Conservation (phyloP, 30 jellyfish, hydroid and myxozoan species). For the Clytia hemisphaerica region DNA sequence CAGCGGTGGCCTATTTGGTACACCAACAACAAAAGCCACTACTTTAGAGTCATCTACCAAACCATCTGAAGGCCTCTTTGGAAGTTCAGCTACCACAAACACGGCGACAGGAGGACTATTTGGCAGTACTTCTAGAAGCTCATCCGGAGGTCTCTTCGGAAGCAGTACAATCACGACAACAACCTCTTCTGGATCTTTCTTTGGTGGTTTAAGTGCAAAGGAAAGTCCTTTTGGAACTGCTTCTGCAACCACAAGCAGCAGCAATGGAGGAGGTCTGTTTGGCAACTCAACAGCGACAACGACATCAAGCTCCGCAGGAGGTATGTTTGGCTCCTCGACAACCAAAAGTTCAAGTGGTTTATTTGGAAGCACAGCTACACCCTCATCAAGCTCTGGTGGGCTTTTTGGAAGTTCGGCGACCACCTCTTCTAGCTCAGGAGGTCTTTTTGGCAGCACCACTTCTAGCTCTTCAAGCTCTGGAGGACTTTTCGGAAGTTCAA, state of each 20-base stretch:
- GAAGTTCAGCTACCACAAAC: conserved; percentile 16
- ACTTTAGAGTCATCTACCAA: not conserved
- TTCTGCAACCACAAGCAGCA: conserved; percentile 11
- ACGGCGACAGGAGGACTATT: conserved; percentile 24
- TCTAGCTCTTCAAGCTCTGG: conserved; percentile 32
- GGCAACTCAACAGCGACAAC: conserved; percentile 19
- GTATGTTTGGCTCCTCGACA: conserved; percentile 29
- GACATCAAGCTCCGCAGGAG: conserved; percentile 18
- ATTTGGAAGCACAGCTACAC: conserved; percentile 43
- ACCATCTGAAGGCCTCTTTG: conserved; percentile 5
- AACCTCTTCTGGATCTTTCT: conserved; percentile 29
- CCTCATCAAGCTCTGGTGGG: conserved; percentile 22
- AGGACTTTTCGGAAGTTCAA: conserved; percentile 4
- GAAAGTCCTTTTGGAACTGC: conserved; percentile 31
- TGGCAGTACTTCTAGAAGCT: conserved; percentile 18
- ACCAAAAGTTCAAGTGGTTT: conserved; percentile 39
- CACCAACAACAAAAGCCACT: conserved; percentile 15
- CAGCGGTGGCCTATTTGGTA: conserved; percentile 29
- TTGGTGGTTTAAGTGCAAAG: not conserved
- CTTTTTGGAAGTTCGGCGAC: conserved; percentile 41
- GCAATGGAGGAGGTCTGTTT: conserved; percentile 17
- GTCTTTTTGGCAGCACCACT: conserved; percentile 32
- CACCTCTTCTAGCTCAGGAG: conserved; percentile 16
- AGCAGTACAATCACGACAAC: conserved; percentile 28
- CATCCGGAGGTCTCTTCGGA: conserved; percentile 28